A percentile compares a stretch with the other conserved stretches of the same genome.
Conservation (phyloP, 2,888 invertebrate genomes). For the Drosophila colorata region DNA sequence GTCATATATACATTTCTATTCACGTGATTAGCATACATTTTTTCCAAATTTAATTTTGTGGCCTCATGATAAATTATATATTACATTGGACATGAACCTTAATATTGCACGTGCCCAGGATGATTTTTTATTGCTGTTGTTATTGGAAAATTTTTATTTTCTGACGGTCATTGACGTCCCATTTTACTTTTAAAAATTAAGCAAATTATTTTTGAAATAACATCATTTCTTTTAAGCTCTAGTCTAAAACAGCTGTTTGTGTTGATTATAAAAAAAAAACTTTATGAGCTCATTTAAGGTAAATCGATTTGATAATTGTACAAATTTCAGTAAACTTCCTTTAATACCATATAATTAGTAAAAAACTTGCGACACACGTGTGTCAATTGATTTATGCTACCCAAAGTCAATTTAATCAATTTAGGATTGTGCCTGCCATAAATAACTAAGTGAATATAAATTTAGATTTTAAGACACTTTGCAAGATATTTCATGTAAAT, state of each 20-base stretch:
- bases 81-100: conserved; percentile 17
- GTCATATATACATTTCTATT: conserved; percentile 7
- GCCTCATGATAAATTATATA: conserved; percentile 50
- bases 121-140: conserved; percentile 12
- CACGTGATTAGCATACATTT: conserved; percentile 33
- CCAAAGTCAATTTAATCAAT: conserved; percentile 4
- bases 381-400: not conserved
- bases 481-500: conserved; percentile 7
- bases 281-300: not conserved
- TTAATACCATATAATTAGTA: not conserved
- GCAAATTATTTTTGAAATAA: no score
- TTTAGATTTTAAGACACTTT: not conserved
- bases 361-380: not conserved
- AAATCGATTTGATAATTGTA: not conserved
- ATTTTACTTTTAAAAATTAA: no score
- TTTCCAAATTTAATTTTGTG: conserved; percentile 36
- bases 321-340: no score
- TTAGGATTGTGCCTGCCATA: conserved; percentile 12
- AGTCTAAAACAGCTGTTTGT: no score
- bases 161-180: not conserved
- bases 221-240: no score
- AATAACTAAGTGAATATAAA: conserved; percentile 23
- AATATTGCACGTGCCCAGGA: not conserved
- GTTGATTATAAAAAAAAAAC: not conserved
- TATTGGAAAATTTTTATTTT: conserved; percentile 2